Conservation (phyloP, 2,113 vertebrate species). For the Corythornis madagascariensis region DNA sequence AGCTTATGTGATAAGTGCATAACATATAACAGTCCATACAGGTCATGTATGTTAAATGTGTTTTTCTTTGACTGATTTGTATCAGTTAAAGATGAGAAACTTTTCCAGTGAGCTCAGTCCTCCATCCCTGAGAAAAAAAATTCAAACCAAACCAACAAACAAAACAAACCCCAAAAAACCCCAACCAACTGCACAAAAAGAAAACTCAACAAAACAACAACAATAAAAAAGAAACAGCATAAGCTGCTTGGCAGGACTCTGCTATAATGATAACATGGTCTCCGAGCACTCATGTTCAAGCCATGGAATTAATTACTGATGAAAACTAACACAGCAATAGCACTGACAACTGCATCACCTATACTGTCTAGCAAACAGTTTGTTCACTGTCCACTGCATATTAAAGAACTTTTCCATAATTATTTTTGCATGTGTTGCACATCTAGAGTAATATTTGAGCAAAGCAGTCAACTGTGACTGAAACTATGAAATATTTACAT, state of each 20-base stretch:
- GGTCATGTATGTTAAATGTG: not conserved
- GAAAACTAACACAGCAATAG: not conserved
- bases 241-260: conserved; percentile 52
- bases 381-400: not conserved
- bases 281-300: not conserved
- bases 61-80: not conserved
- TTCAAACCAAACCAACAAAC: not conserved
- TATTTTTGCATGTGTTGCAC: not conserved
- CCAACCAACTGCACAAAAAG: no score
- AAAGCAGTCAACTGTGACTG: not conserved
- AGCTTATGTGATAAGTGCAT: not conserved
- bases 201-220: not conserved
- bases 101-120: conserved; percentile 10
- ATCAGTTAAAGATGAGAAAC: not conserved
- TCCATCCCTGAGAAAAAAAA: not conserved
- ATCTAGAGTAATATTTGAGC: not conserved
- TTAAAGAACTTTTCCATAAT: not conserved
- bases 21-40: not conserved
- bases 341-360: not conserved
- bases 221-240: not conserved
- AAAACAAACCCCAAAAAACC: not conserved
- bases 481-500: not conserved
- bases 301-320: not conserved
- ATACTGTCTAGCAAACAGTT: not conserved
- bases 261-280: not conserved